Percentiles rank a stretch among this genome's conserved stretches.
These are phyloP conservation scores for Alectoris magna DNA, from an alignment of 2,797 vertebrate species.

Conservation along the genomic window DNA sequence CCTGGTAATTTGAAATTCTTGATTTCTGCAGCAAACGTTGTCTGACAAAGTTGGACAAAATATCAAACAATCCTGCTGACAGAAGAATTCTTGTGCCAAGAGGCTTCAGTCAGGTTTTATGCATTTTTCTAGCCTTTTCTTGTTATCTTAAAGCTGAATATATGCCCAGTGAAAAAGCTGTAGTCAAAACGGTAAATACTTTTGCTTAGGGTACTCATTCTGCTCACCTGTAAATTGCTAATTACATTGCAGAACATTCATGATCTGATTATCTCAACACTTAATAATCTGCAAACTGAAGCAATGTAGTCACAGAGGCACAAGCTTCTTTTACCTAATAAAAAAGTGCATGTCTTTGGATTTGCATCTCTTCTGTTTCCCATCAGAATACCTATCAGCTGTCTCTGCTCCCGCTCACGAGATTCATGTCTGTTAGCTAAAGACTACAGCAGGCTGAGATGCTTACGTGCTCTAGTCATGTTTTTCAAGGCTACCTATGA, in stretches of 20 bases:
- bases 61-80: neutral
- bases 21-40: neutral
- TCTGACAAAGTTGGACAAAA: neutral
- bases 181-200: neutral
- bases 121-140: slow-evolving; percentile 12
- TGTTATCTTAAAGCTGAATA: slow-evolving; percentile 35
- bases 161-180: slow-evolving; percentile 26
- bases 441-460: neutral
- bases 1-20: neutral
- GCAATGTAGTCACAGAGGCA: neutral
- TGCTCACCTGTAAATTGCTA: neutral
- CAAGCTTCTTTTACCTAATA: neutral
- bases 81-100: neutral
- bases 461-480: neutral
- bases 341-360: neutral
- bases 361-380: neutral
- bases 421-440: neutral
- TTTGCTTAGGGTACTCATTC: neutral
- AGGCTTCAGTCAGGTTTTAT: neutral
- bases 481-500: neutral
- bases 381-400: neutral
- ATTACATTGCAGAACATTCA: neutral
- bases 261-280: neutral
- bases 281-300: neutral
- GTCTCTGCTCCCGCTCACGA: neutral